phyloP scores from a whole-genome alignment of 1,140 invertebrate genomes.

The Danaus plexippus region DNA sequence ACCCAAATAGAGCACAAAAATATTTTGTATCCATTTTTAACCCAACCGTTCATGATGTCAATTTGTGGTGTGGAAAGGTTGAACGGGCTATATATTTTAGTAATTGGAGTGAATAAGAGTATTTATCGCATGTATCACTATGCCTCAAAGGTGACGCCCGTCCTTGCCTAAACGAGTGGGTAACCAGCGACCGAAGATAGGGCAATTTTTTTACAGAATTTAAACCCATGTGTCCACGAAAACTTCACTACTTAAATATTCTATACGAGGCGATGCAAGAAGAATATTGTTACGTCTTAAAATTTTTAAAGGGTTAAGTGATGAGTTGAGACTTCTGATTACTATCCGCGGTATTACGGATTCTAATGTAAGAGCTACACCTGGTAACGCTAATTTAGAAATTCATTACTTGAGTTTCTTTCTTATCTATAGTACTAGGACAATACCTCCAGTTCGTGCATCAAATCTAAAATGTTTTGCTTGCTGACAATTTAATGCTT shows the following conservation, averaged over 20 bases:
- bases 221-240: slow-evolving; percentile 11
- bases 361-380: not conserved
- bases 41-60: slow-evolving; percentile 14
- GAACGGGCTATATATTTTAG: slow-evolving; percentile 17
- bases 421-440: not conserved
- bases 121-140: too few relatives aligned
- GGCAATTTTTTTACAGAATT: slow-evolving; percentile 25
- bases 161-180: slow-evolving; percentile 22
- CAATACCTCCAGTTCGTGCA: too few relatives aligned
- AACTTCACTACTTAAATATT: slow-evolving; percentile 1
- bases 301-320: slow-evolving; percentile 4
- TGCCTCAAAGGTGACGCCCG: slow-evolving; percentile 22
- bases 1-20: too few relatives aligned
- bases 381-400: not conserved
- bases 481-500: slow-evolving; percentile 1
- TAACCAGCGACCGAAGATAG: slow-evolving; percentile 20
- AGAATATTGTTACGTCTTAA: slow-evolving; percentile 2
- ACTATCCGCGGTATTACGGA: slow-evolving; percentile 4
- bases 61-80: slow-evolving; percentile 23
- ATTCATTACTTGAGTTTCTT: slow-evolving; percentile 1
- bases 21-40: slow-evolving; percentile 28
- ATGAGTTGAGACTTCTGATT: not conserved
- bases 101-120: slow-evolving; percentile 13
- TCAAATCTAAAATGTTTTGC: not conserved
- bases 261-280: slow-evolving; percentile 6